Evolutionary conservation across 1,140 invertebrate species (phyloP).

Genomic region (Meloidogyne exigua): DNA sequence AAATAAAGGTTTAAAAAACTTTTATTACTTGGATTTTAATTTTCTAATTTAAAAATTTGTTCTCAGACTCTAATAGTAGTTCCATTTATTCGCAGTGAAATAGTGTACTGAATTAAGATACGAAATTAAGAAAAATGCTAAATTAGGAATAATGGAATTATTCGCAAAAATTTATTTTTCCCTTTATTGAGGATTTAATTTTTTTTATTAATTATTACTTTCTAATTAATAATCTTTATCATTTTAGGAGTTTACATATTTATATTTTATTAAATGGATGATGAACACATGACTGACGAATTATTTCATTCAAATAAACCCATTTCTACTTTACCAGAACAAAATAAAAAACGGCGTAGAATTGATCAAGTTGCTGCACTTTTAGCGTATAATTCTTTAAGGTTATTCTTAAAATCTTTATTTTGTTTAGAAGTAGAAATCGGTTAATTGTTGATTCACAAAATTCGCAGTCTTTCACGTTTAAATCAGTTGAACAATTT

Average conservation of each 20-base stretch:
- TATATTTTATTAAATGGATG: neutral
- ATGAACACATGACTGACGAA: slow-evolving; percentile 65
- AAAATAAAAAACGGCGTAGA: neutral
- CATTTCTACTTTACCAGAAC: neutral
- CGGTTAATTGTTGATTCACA: neutral
- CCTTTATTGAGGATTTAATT: too few relatives aligned
- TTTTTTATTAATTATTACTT: too few relatives aligned
- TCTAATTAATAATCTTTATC: neutral
- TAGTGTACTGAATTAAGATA: too few relatives aligned
- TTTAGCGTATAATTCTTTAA: neutral
- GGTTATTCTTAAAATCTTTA: neutral
- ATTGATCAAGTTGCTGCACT: slow-evolving; percentile 1
- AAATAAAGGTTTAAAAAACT: too few relatives aligned
- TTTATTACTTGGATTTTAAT: too few relatives aligned
- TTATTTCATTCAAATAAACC: slow-evolving; percentile 13
- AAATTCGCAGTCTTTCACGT: neutral
- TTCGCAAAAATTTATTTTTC: too few relatives aligned
- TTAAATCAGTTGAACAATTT: neutral
- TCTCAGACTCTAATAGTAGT: too few relatives aligned
- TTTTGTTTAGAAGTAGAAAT: neutral
- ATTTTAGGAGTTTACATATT: neutral
- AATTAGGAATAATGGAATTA: too few relatives aligned
- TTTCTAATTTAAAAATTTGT: too few relatives aligned
- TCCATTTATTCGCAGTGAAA: too few relatives aligned
- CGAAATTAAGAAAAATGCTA: too few relatives aligned